Evolutionary conservation across 2,888 invertebrate genomes (phyloP), one percentile per base, ranked within the genome.

Genomic region (Drosophila meridionalis): DNA sequence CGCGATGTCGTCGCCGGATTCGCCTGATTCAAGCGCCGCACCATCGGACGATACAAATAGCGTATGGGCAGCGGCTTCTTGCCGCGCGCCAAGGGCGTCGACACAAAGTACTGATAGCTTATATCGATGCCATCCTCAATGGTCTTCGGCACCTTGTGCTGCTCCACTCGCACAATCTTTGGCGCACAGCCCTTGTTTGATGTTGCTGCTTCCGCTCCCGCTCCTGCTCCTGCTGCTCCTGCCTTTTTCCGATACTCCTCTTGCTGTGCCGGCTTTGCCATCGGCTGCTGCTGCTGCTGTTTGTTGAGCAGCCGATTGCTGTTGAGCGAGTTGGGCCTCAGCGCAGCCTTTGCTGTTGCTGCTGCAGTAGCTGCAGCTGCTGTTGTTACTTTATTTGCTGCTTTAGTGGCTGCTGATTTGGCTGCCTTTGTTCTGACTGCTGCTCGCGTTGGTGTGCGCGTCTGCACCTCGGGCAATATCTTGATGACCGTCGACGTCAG

Each of bases 41-140:
- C 68, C 90, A 87, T 88, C 8, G 87, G 90, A 0, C 90, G 73
- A 47, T 87, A 79, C 0, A 90, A 59, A 20, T 88, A 90, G 26
- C 86, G 86, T 14, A 87, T 70, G 34, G 52, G 63, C 59, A 76
- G 48, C 6, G 87, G 66, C 40, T 76, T 87, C 12, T 56, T 65
- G 43, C 90, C 87, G 1, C 89, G 81, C 7, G 57, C 71, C 30
- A 76, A 4, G 0, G 90, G 79, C 6, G 55, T 72, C 6, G 69
- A 74, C 2, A 87, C 83, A 48, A 90, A 90, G 34, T 76, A 57
- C 28, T 87, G 82, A 45, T 87, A 87, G 67, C 87, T 87, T n/a
- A 86, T 69, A 32, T 87, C 87, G 50, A 87, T 75, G 63, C 87
- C 87, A 26, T 87, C 87, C 34, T 87, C 82, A 5, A 83, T 75